phyloP scores from a whole-genome alignment of 2,888 invertebrate genomes.

The Ophraella communa region DNA sequence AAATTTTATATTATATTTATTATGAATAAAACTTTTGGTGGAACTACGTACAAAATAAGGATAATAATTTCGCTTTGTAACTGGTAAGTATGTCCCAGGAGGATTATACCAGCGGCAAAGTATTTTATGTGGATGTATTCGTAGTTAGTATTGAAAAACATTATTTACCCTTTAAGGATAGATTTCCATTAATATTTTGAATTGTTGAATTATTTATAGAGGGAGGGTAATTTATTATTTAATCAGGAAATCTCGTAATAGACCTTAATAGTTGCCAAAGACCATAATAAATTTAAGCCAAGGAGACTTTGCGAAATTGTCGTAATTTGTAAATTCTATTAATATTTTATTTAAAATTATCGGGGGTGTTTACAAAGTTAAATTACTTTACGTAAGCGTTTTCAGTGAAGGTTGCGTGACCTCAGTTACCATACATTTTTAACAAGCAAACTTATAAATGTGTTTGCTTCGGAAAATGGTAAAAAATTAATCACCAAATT shows the following conservation, averaged over 20 bases:
- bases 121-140: conserved; percentile 8
- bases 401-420: no score
- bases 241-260: background rate
- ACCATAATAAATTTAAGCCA: background rate
- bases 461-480: no score
- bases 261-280: background rate
- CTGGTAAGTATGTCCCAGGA: background rate
- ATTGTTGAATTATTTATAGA: conserved; percentile 19
- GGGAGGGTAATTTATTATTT: conserved; percentile 1
- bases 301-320: background rate
- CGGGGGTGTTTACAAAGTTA: no score
- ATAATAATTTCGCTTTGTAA: background rate
- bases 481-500: no score
- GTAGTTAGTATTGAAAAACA: conserved; percentile 20
- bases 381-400: no score
- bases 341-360: no score
- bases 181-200: conserved; percentile 18
- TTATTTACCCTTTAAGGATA: conserved; percentile 17
- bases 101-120: background rate
- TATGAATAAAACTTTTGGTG: no score
- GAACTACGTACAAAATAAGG: no score
- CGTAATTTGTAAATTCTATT: background rate
- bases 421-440: no score
- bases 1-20: no score
- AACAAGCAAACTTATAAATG: no score